These are phyloP conservation scores for Dicranocentrus wangi DNA, from an alignment of 2,888 invertebrate genomes.

Conservation along the genomic window DNA sequence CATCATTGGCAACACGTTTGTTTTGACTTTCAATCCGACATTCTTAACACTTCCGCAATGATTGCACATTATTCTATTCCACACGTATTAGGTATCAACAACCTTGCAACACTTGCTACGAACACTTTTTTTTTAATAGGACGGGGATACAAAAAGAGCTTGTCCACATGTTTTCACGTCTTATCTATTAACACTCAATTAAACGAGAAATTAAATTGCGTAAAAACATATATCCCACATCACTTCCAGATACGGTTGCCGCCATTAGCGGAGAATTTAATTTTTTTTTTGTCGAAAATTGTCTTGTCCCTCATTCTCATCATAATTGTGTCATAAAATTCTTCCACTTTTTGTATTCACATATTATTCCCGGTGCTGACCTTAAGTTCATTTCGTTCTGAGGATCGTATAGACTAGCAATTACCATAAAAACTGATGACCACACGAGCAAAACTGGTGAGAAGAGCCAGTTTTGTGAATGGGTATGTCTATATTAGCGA, in stretches of 20 bases:
- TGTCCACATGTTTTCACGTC: neutral
- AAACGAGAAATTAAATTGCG: slow-evolving; percentile 40
- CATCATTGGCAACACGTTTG: no score
- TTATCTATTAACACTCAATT: slow-evolving; percentile 50
- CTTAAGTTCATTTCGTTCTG: slow-evolving; percentile 55
- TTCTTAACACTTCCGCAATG: no score
- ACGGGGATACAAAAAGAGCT: no score
- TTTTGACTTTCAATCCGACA: no score
- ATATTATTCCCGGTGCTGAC: slow-evolving; percentile 44
- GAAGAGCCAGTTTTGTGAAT: slow-evolving; percentile 10
- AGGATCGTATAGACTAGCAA: slow-evolving; percentile 50
- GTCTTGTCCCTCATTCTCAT: neutral
- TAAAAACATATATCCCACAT: slow-evolving; percentile 12
- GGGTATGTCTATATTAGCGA: slow-evolving; percentile 58
- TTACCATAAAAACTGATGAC: slow-evolving; percentile 65
- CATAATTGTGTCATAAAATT: slow-evolving; percentile 1
- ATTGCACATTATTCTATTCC: no score
- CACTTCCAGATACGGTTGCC: slow-evolving; percentile 37
- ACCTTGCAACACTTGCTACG: no score
- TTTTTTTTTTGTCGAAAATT: no score
- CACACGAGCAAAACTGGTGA: slow-evolving; percentile 46
- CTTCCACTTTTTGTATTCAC: slow-evolving; percentile 16
- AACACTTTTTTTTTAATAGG: no score
- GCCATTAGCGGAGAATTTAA: slow-evolving; percentile 36
- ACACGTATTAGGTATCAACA: no score